Conservation (phyloP, 1,140 invertebrate species). For the Hylyphantes graminicola region DNA sequence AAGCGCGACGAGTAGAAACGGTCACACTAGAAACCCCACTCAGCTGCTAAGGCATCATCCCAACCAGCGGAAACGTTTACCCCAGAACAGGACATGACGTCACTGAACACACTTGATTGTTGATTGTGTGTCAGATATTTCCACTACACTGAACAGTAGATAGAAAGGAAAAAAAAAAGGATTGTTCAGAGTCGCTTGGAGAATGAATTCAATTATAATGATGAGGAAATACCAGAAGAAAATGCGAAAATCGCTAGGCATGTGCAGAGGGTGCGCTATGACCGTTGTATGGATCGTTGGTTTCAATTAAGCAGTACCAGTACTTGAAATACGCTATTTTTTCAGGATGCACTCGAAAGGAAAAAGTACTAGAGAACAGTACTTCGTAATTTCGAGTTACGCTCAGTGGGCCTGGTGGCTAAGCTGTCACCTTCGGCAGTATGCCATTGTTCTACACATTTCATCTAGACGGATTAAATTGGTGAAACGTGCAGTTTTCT, state of each 20-base stretch:
- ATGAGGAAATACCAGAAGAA: slow-evolving; percentile 13
- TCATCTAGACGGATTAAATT: too few species aligned
- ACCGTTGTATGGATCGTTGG: too few species aligned
- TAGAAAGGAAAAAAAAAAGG: slow-evolving; percentile 14
- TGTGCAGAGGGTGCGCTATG: too few species aligned
- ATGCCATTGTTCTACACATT: too few species aligned
- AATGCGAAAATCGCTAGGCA: background rate
- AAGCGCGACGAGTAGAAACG: slow-evolving; percentile 24
- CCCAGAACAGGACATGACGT: slow-evolving; percentile 57
- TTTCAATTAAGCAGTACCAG: too few species aligned
- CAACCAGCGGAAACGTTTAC: slow-evolving; percentile 47
- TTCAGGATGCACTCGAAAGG: too few species aligned
- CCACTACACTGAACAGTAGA: slow-evolving; percentile 52
- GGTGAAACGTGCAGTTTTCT: too few species aligned
- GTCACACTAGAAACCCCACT: slow-evolving; percentile 36
- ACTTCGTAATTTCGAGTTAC: too few species aligned
- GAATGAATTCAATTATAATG: slow-evolving; percentile 41
- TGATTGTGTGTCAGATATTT: slow-evolving; percentile 54
- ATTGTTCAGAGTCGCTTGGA: background rate
- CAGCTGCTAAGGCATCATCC: slow-evolving; percentile 28
- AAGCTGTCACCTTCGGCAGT: too few species aligned
- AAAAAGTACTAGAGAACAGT: too few species aligned
- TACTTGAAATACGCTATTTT: too few species aligned
- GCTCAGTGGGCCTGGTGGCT: too few species aligned
- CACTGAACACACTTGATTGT: slow-evolving; percentile 53